Base-by-base conservation (phyloP, 2,888 invertebrate genomes). In the Rotaria socialis region DNA sequence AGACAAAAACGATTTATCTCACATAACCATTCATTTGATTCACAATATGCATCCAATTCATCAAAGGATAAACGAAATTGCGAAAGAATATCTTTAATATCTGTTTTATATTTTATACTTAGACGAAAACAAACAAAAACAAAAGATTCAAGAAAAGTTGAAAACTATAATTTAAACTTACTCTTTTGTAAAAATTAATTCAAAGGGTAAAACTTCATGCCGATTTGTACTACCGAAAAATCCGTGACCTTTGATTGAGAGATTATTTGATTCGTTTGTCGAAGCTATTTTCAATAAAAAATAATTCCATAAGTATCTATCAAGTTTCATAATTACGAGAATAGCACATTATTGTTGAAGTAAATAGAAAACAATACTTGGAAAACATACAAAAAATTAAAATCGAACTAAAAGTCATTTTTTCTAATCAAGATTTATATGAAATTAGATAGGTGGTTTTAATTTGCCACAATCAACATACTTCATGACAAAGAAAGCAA, bases 1-100 rank as follows among this genome's bases (percentile, higher is more conserved):
- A 88, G 88, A 88, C 90, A 90, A 88, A 89, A 90, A 84, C 87
- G 86, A 86, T 89, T 89, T 55, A 91, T 90, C 86, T 90, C 90
- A 86, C 89, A 89, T 24, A 91, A 88, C 91, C 91, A 91, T 43
- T 88, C 88, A 87, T 90, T 90, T 85, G 88, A 88, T 35, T 89
- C 89, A 88, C 90, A 90, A 88, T 89, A 90, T 58, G 88, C 88
- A 41, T 89, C 89, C 3, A 90, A 88, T 87, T 91, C 91, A 47
- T 89, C 89, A 60, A 90, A 86, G 0, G 90, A 89, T 47, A 88
- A 88, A 27, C 88, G 86, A 87, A 90, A 88, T 85, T 90, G 85
- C 10, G 80, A 80, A 10, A 80, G n/a, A 47, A 80, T 80, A 80
- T 80, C 14, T 14, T 43, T 47, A 2, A 80, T 80, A n/a, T 80